A percentile compares a stretch with the other conserved stretches of the same genome.
These are phyloP conservation scores for Sphenodon punctatus DNA, from an alignment of 2,797 vertebrate genomes.

Conservation along the genomic window DNA sequence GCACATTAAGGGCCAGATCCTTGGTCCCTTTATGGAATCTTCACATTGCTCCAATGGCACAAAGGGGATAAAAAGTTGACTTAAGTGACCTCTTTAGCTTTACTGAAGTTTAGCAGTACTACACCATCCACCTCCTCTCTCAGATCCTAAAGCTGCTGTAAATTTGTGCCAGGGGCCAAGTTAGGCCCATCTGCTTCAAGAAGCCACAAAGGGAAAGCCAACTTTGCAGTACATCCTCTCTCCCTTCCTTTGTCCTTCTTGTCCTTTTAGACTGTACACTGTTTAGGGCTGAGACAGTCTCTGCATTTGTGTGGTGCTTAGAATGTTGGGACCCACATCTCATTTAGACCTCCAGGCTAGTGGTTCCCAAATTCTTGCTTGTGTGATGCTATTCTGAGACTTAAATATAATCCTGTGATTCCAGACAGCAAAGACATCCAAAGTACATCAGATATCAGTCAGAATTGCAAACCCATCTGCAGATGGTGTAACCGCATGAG, in stretches of 20 bases:
- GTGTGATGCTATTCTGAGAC: too few species aligned
- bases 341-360: rapidly evolving
- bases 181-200: neutral
- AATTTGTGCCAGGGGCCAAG: neutral
- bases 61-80: neutral
- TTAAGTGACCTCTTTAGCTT: neutral
- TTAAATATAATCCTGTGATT: too few species aligned
- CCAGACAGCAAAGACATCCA: too few species aligned
- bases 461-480: too few species aligned
- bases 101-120: neutral
- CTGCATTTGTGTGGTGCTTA: neutral
- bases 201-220: neutral
- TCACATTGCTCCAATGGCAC: neutral
- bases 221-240: neutral
- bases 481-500: too few species aligned
- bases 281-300: neutral
- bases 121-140: neutral
- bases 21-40: too few species aligned
- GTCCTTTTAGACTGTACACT: neutral
- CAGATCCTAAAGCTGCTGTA: neutral
- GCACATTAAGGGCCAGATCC: neutral
- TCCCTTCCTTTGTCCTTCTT: neutral
- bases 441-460: too few species aligned
- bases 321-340: neutral
- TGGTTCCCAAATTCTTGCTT: too few species aligned